Evolutionary conservation across 2,888 invertebrate genomes (phyloP), one percentile per base, ranked within the genome.

Genomic region (Entomobrya proxima): DNA sequence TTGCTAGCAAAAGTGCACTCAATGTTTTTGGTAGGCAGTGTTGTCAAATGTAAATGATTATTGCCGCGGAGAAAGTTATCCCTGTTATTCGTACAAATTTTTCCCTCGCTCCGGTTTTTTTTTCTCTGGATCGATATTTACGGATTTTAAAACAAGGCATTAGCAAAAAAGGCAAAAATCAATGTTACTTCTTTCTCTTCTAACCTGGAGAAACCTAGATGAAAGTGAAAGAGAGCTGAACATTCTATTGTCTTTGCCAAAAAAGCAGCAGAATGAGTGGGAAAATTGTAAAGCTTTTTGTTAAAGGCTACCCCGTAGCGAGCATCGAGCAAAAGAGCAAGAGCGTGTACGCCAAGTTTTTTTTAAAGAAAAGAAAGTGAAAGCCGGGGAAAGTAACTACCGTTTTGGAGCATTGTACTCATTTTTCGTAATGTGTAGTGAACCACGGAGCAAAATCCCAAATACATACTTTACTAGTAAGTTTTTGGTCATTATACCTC

Each of bases 11-110:
- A 21, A 61, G 6, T 61, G 61, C 61, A 61, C 30, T 15, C 7
- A 32, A 61, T 11, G n/a, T 61, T 30, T 9, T n/a, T n/a, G n/a
- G n/a, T n/a, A n/a, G 61, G 13, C 44, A 1, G 30, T 44, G 4
- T n/a, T 47, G 27, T 11, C 30, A 27, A 52, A 55, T 27, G 69
- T 72, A 72, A 80, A 80, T 69, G 72, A 44, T 80, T 72, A 80
- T 72, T 79, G 58, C 58, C 52, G n/a, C n/a, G 64, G 55, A 11
- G 55, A 15, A 50, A 64, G 15, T 9, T 6, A 30, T 21, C 55
- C 37, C 24, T 35, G 64, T 37, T 24, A 35, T 40, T 35, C 11
- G 52, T 52, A 6, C 52, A 52, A 37, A 75, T 24, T 75, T 75
- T 30, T 52, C 15, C 35, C 11, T 27, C 11, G 15, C n/a, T 61